These are phyloP conservation scores for Tenthredo distinguenda DNA, from an alignment of 2,888 invertebrate genomes.

Conservation along the genomic window DNA sequence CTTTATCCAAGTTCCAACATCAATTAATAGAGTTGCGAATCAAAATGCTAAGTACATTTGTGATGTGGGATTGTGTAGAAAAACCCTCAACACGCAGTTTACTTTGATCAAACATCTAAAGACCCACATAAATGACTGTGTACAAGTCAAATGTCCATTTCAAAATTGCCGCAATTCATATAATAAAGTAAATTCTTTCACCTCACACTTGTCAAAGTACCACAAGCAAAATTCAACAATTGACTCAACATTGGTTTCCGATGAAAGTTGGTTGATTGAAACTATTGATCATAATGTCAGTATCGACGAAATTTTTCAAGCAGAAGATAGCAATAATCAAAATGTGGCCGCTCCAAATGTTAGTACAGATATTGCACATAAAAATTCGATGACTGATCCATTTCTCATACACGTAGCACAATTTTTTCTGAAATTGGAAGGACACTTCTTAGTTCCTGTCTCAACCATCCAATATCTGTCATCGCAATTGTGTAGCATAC, in stretches of 20 bases:
- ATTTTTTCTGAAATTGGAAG: constrained; percentile 61
- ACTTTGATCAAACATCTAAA: constrained; percentile 43
- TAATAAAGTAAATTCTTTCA: constrained; percentile 41
- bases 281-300: constrained; percentile 11
- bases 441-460: constrained; percentile 57
- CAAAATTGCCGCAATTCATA: constrained; percentile 16
- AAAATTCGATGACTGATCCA: not conserved
- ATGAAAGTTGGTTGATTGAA: not conserved
- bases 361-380: not conserved
- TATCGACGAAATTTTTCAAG: not conserved
- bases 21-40: not conserved
- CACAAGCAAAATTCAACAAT: not conserved
- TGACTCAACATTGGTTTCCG: not conserved
- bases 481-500: constrained; percentile 54
- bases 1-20: not conserved
- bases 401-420: constrained; percentile 46
- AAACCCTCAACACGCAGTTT: not conserved
- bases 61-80: not conserved
- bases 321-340: not conserved
- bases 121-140: not conserved
- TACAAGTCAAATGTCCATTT: constrained; percentile 8
- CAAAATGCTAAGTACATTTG: not conserved
- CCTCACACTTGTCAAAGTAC: constrained; percentile 42
- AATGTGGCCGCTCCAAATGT: not conserved
- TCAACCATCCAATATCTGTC: constrained; percentile 59